Conservation (phyloP, 2,888 invertebrate species). For the Tridacna crocea region DNA sequence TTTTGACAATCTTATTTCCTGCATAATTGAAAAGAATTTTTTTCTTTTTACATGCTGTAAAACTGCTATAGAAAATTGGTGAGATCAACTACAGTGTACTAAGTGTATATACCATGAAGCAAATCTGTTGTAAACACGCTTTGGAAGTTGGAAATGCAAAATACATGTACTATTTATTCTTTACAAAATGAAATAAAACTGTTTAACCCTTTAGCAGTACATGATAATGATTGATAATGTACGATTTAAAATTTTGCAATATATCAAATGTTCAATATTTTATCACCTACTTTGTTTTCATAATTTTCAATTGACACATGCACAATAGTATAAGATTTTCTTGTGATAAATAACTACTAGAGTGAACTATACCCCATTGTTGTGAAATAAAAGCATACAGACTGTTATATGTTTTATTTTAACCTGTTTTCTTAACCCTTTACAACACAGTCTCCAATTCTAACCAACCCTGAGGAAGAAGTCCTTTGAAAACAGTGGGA, state of each 20-base stretch:
- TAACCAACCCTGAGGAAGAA: neutral
- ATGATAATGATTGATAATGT: neutral
- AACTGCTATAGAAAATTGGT: too few relatives aligned
- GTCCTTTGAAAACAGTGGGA: too few relatives aligned
- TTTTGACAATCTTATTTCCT: too few relatives aligned
- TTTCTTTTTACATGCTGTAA: too few relatives aligned
- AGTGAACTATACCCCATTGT: slow-evolving; percentile 42
- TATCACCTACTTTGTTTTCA: neutral
- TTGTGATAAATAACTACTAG: slow-evolving; percentile 34
- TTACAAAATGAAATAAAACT: neutral
- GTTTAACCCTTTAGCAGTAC: neutral
- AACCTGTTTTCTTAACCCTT: too few relatives aligned
- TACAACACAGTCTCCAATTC: neutral
- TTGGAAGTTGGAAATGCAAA: too few relatives aligned
- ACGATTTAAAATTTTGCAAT: neutral
- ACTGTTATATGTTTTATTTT: neutral
- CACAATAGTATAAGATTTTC: slow-evolving; percentile 7
- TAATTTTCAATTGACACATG: neutral
- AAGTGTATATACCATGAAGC: too few relatives aligned
- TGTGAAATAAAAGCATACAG: slow-evolving; percentile 49
- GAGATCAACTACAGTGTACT: too few relatives aligned
- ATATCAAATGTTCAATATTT: neutral
- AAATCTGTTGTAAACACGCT: too few relatives aligned
- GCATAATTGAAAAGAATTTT: too few relatives aligned
- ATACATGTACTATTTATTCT: too few relatives aligned